Percentiles rank a stretch among this genome's conserved stretches.
Conservation (phyloP, 2,797 vertebrate species). For the Avahi laniger region DNA sequence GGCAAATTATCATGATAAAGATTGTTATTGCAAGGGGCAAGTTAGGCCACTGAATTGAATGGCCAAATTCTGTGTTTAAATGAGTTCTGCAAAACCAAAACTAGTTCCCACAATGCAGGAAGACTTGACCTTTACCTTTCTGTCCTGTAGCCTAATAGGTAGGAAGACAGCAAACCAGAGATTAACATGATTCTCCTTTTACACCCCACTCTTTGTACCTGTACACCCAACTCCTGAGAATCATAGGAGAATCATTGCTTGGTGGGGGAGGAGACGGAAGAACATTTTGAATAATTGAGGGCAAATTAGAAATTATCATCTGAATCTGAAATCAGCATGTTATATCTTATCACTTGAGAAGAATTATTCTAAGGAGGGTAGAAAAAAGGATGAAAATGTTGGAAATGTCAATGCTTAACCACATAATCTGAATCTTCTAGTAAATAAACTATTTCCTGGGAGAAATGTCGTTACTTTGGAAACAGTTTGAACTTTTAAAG, state of each 20-base stretch:
- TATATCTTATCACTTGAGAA: neutral
- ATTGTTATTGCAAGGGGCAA: neutral
- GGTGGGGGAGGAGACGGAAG: neutral
- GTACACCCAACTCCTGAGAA: neutral
- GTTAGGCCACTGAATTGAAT: neutral
- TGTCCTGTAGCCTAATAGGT: neutral
- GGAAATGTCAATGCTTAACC: slow-evolving; percentile 30
- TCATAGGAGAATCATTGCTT: neutral
- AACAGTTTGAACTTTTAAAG: neutral
- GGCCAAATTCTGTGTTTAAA: neutral
- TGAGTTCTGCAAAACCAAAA: neutral
- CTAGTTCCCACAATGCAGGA: neutral
- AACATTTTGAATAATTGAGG: neutral
- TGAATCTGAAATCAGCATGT: neutral
- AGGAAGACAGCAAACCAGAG: neutral
- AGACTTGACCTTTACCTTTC: neutral
- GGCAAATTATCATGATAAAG: neutral
- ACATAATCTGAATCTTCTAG: neutral
- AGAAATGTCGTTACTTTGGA: neutral
- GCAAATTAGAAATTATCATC: neutral
- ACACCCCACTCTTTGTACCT: neutral
- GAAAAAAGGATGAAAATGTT: neutral
- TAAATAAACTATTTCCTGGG: slow-evolving; percentile 7
- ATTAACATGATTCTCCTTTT: neutral
- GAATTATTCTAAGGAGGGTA: neutral